Percentiles rank a stretch among this genome's conserved stretches.
Evolutionary conservation across 2,113 vertebrate genomes (phyloP).

Genomic region (Menidia beryllina): DNA sequence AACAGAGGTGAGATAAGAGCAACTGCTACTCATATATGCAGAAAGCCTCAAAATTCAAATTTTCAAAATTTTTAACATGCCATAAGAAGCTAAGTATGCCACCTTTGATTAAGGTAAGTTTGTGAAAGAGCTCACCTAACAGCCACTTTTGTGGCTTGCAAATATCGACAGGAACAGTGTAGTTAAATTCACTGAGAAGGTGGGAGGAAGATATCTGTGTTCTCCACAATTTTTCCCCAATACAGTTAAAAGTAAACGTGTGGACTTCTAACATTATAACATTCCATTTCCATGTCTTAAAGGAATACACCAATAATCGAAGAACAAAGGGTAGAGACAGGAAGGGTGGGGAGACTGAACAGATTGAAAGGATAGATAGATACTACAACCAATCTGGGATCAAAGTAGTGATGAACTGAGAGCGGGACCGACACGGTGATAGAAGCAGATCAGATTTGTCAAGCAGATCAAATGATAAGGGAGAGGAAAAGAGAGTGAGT

Average conservation of each 20-base stretch:
- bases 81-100: no score
- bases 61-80: no score
- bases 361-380: slow-evolving; percentile 14
- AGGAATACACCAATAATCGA: slow-evolving; percentile 10
- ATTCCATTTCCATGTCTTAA: slow-evolving; percentile 9
- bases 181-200: background rate
- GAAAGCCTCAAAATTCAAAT: no score
- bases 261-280: slow-evolving; percentile 1
- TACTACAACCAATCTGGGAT: slow-evolving; percentile 15
- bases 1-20: no score
- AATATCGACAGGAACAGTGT: slow-evolving; percentile 4
- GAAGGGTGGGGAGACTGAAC: slow-evolving; percentile 8
- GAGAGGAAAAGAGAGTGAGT: slow-evolving; percentile 2
- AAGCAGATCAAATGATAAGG: slow-evolving; percentile 30
- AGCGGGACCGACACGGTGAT: background rate
- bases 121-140: slow-evolving; percentile 54
- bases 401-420: slow-evolving; percentile 10
- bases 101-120: slow-evolving; percentile 49
- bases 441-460: slow-evolving; percentile 2
- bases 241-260: slow-evolving; percentile 17
- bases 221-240: slow-evolving; percentile 24
- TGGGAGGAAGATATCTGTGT: slow-evolving; percentile 1
- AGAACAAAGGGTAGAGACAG: background rate
- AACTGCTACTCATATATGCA: no score
- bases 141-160: slow-evolving; percentile 40